Evolutionary conservation across 2,113 vertebrate species (phyloP).

Genomic region (Synchiropus splendidus): DNA sequence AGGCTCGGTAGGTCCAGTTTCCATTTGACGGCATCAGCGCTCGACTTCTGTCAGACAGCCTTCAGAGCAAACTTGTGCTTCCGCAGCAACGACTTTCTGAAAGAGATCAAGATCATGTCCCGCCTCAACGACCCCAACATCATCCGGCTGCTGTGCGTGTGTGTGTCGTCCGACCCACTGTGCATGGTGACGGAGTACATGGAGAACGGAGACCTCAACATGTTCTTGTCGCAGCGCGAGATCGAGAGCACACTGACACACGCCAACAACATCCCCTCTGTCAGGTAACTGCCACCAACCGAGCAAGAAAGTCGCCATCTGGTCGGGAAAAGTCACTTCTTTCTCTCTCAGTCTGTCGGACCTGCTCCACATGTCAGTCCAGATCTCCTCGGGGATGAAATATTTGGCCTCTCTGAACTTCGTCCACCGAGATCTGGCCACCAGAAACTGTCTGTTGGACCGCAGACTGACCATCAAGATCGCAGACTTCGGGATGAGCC

Average conservation of each 20-base stretch:
- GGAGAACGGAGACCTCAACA: constrained; percentile 71
- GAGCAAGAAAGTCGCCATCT: not conserved
- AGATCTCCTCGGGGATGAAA: constrained; percentile 77
- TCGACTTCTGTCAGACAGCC: no score
- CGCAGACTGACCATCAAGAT: constrained; percentile 81
- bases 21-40: no score
- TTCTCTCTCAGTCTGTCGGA: constrained; percentile 57
- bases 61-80: no score
- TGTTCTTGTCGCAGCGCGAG: constrained; percentile 74
- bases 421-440: constrained; percentile 77
- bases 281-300: constrained; percentile 30
- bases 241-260: constrained; percentile 68
- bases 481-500: constrained; percentile 79
- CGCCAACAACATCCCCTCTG: constrained; percentile 61
- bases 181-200: constrained; percentile 72
- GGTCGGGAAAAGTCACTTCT: not conserved
- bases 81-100: constrained; percentile 76
- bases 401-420: constrained; percentile 79
- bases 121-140: constrained; percentile 78
- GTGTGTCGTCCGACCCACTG: constrained; percentile 71
- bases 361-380: constrained; percentile 77
- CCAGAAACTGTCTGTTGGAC: constrained; percentile 78
- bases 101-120: constrained; percentile 83
- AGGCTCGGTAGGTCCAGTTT: constrained; percentile 69
- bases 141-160: constrained; percentile 78